A percentile compares a stretch with the other conserved stretches of the same genome.
phyloP scores from a whole-genome alignment of 1,140 invertebrate genomes.

The Ceratina japonica region DNA sequence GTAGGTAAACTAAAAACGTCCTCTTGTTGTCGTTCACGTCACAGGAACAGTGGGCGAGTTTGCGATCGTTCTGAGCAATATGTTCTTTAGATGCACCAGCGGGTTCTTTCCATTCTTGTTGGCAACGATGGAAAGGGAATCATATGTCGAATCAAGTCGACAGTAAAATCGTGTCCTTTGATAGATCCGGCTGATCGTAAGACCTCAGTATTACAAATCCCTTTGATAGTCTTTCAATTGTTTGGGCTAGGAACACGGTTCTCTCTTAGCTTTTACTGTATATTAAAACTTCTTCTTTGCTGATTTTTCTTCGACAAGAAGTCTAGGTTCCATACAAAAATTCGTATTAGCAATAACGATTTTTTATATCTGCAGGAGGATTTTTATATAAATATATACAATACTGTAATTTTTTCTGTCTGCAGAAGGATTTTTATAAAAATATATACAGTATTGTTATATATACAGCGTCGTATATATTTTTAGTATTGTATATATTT shows the following conservation, averaged over 20 bases:
- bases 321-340: background rate
- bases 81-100: background rate
- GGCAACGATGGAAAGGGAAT: background rate
- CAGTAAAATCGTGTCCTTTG: background rate
- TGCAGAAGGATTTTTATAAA: too few relatives aligned
- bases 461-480: too few relatives aligned
- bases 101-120: background rate
- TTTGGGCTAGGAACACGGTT: background rate
- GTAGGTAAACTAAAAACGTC: too few relatives aligned
- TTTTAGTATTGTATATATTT: too few relatives aligned
- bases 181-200: background rate
- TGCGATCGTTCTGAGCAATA: too few relatives aligned
- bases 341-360: background rate
- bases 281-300: background rate
- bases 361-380: background rate
- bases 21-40: too few relatives aligned
- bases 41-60: too few relatives aligned
- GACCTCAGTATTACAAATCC: too few relatives aligned
- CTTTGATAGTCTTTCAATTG: slow-evolving; percentile 1
- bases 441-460: too few relatives aligned
- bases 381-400: background rate
- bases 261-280: background rate
- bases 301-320: background rate
- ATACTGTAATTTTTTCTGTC: too few relatives aligned
- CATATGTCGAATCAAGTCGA: slow-evolving; percentile 22